Base-by-base conservation (phyloP, 1,140 invertebrate genomes). In the Drosophila triauraria region DNA sequence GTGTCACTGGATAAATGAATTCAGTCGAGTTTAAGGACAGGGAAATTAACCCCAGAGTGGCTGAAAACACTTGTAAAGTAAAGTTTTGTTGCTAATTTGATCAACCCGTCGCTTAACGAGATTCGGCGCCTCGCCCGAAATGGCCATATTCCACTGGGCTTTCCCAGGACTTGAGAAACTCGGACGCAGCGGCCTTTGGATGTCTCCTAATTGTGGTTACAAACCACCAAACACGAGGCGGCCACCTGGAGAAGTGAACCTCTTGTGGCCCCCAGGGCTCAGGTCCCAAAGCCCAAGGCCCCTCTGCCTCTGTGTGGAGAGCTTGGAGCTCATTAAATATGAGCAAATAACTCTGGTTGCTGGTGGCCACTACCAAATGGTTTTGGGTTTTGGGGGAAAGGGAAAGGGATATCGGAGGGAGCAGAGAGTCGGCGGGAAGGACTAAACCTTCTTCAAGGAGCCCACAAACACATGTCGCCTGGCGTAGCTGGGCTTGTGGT, bases 281-380 rank as follows among this genome's bases (percentile, higher is more conserved):
- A 10, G 32, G 32, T 2, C 32, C 32, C 30, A 30, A 5, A 5
- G 30, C 30, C 7, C 32, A 35, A 9, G 32, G 32, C 2, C 9
- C 10, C 32, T 35, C n/a, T 3, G n/a, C 15, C 25, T 10, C 32
- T 32, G 32, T 12, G n/a, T n/a, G 13, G 6, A 30, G 27, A 30
- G 5, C 27, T 30, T 48, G 23, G 20, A 38, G 51, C 51, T 56
- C 53, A 56, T 56, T 56, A 56, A 56, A 56, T 56, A 56, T 56
- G 53, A 56, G 53, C 53, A 56, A 56, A 56, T 56, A 56, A 56
- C 53, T 56, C 53, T 56, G 38, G 35, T 56, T 35, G 35, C 53
- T 25, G 53, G 35, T 12, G 32, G 30, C 30, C 30, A 30, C 30
- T 7, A 38, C 51, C 51, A 54, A 54, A 54, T 54, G 51, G 53